Evolutionary conservation across 1,140 invertebrate species (phyloP).

Genomic region (Eumaeus atala): DNA sequence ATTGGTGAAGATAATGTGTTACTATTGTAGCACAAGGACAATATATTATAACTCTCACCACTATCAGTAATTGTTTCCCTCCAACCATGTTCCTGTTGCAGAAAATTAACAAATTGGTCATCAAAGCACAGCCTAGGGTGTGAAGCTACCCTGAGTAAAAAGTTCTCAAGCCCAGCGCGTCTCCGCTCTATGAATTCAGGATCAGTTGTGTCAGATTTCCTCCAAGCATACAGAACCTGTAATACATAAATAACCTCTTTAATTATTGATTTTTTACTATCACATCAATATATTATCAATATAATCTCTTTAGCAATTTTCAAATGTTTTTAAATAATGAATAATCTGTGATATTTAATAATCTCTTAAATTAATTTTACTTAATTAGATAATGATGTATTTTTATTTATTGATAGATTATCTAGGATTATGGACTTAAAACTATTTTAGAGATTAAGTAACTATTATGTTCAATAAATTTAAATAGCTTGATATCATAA

Average conservation of each 20-base stretch:
- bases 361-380: too few species aligned
- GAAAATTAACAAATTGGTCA: constrained; percentile 83
- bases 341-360: too few species aligned
- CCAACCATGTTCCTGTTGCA: constrained; percentile 85
- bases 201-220: constrained; percentile 88
- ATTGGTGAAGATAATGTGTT: background rate
- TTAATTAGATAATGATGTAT: too few species aligned
- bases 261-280: background rate
- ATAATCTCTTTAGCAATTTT: too few species aligned
- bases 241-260: background rate
- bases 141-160: constrained; percentile 83
- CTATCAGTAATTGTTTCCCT: constrained; percentile 83
- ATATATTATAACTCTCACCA: constrained; percentile 61
- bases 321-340: too few species aligned
- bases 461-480: too few species aligned
- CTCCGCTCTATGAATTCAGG: constrained; percentile 90
- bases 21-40: background rate
- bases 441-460: too few species aligned
- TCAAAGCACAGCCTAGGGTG: constrained; percentile 85
- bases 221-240: constrained; percentile 82
- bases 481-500: too few species aligned
- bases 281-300: background rate
- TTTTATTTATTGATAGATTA: too few species aligned
- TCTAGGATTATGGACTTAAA: too few species aligned
- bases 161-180: constrained; percentile 87